Evolutionary conservation across 2,888 invertebrate genomes (phyloP), one percentile per base, ranked within the genome.

Genomic region (Nipponacmea schrenckii): DNA sequence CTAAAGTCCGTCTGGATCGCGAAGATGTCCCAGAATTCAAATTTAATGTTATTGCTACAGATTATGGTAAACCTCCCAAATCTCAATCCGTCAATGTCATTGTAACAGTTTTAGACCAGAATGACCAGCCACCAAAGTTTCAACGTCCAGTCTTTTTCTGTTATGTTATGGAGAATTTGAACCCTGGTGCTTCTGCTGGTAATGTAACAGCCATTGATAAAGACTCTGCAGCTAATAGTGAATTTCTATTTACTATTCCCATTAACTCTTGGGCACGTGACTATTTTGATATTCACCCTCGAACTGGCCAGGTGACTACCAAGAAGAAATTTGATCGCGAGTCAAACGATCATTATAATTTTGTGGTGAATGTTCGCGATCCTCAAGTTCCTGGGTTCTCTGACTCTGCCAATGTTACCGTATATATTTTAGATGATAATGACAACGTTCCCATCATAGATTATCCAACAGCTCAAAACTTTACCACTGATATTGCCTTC

Each of bases 401-500:
- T 0, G 94, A 96, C 77, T 94, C 93, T 86, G 94, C 96, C 0
- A 94, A 94, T 84, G 95, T 99, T 0, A 97, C 98, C 88, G 96
- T 99, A 80, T 94, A 95, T 0, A 94, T 99, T 0, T 94, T 94
- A 0, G 98, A 99, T 87, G 96, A 97, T 0, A 99, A 99, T 86
- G 98, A 99, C 86, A 98, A 98, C 88, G 93, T 94, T 8, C 98
- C 98, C 0, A 74, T 79, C 7, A 82, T 87, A 46, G 73, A 79
- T 4, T 83, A 83, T 72, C 86, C 87, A 2, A 78, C 79, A 48
- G 75, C 79, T 62, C 65, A 72, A 65, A 84, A 85, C 74, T 81
- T 83, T 64, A 83, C 84, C 1, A 79, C 83, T 64, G 71, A 79
- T 20, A 64, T 86, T 2, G 79, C 84, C 17, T 78, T 81, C 73